A percentile compares a stretch with the other conserved stretches of the same genome.
Evolutionary conservation across 2,113 vertebrate genomes (phyloP).

Genomic region (Galeopterus variegatus): DNA sequence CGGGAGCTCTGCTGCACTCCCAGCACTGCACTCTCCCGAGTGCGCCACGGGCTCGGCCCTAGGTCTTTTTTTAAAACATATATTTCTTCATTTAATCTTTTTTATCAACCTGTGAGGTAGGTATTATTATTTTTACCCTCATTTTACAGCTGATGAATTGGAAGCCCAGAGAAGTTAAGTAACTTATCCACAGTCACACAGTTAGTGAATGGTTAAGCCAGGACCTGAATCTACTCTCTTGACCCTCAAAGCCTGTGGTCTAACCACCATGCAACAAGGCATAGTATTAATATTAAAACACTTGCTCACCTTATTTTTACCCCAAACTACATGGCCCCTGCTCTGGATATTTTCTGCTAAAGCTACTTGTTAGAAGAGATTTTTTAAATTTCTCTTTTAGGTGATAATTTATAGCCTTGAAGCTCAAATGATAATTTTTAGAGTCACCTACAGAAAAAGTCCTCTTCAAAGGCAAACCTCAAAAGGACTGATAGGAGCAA

Average conservation of each 20-base stretch:
- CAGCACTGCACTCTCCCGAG: too few species aligned
- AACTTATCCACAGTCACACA: not conserved
- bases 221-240: not conserved
- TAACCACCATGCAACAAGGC: not conserved
- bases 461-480: conserved; percentile 24
- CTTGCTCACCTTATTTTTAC: not conserved
- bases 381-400: conserved; percentile 32
- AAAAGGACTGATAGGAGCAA: conserved; percentile 53
- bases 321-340: not conserved
- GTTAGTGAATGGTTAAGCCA: not conserved
- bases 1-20: too few species aligned
- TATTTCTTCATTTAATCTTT: not conserved
- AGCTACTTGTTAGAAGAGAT: conserved; percentile 10
- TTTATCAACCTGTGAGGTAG: not conserved
- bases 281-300: not conserved
- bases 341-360: conserved; percentile 38
- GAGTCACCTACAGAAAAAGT: not conserved
- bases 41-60: too few species aligned
- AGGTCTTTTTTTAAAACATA: not conserved
- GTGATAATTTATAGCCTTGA: not conserved
- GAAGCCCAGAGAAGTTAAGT: not conserved
- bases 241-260: not conserved
- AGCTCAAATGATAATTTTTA: conserved; percentile 12
- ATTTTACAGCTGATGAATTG: not conserved
- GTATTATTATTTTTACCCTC: not conserved